phyloP scores from a whole-genome alignment of 2,888 invertebrate species.

The Fissipunctia ypsillon region DNA sequence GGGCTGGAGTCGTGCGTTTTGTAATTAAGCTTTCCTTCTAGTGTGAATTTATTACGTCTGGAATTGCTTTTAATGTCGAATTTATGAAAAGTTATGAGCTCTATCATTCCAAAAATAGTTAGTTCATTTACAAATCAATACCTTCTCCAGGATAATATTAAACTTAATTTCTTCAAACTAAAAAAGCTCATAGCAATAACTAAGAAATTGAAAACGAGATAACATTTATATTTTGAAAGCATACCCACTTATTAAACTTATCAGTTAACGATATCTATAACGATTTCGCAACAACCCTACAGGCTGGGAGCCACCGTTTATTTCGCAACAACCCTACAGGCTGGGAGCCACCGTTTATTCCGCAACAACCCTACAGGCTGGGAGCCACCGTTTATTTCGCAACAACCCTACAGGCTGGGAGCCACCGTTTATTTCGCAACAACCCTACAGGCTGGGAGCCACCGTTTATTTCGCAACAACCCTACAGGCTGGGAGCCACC shows the following conservation, averaged over 20 bases:
- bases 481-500: not conserved
- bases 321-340: slow-evolving; percentile 4
- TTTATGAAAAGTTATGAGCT: slow-evolving; percentile 13
- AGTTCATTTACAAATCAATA: not conserved
- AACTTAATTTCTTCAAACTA: not conserved
- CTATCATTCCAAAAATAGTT: not conserved
- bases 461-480: slow-evolving; percentile 19
- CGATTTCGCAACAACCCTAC: slow-evolving; percentile 27
- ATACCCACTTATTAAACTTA: slow-evolving; percentile 4
- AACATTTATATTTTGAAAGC: slow-evolving; percentile 4
- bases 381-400: slow-evolving; percentile 17
- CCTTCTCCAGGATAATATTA: not conserved
- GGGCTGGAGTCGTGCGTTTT: slow-evolving; percentile 44
- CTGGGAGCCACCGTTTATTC: slow-evolving; percentile 13
- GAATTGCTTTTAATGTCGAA: slow-evolving; percentile 20
- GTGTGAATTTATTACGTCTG: slow-evolving; percentile 51
- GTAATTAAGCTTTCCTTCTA: slow-evolving; percentile 53
- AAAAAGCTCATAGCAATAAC: slow-evolving; percentile 14
- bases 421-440: slow-evolving; percentile 19
- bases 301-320: slow-evolving; percentile 2
- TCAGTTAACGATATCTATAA: slow-evolving; percentile 11
- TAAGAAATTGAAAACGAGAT: not conserved
- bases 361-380: not conserved
- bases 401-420: not conserved
- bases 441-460: not conserved